phyloP scores from a whole-genome alignment of 2,113 vertebrate species.

The Rhinoderma darwinii region DNA sequence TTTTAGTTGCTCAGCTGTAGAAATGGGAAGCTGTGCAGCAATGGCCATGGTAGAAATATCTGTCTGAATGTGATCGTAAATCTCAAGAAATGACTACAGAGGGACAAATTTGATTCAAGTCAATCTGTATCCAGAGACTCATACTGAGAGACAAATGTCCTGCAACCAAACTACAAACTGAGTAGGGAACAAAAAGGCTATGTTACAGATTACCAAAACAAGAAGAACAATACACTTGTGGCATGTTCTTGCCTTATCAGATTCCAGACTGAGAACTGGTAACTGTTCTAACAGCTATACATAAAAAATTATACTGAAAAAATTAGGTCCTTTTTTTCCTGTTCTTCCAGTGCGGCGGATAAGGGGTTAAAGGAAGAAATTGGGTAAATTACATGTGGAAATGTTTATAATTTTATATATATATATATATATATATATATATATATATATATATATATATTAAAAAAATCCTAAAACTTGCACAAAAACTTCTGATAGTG shows the following conservation, averaged over 20 bases:
- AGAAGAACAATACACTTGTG: neutral
- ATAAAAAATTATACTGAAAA: neutral
- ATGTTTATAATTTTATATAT: no score
- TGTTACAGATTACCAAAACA: slow-evolving; percentile 36
- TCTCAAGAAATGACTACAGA: slow-evolving; percentile 14
- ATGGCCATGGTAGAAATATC: slow-evolving; percentile 5
- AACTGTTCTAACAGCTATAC: neutral
- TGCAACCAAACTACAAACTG: neutral
- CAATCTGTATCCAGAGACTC: slow-evolving; percentile 24
- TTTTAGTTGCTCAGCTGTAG: neutral
- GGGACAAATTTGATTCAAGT: slow-evolving; percentile 30
- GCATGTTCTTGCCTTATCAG: slow-evolving; percentile 8
- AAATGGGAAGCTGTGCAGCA: neutral
- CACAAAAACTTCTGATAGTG: neutral
- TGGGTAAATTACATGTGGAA: no score
- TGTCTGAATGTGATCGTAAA: neutral
- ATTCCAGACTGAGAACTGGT: neutral
- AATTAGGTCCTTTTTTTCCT: no score
- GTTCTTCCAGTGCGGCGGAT: no score
- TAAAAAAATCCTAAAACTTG: neutral
- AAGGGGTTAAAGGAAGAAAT: no score
- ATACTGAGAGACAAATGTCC: slow-evolving; percentile 34
- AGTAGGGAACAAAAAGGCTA: slow-evolving; percentile 1
- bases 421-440: no score
- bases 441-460: no score